Conservation (phyloP, 53 echinoderm and acorn worm genomes). For the Crossaster papposus region DNA sequence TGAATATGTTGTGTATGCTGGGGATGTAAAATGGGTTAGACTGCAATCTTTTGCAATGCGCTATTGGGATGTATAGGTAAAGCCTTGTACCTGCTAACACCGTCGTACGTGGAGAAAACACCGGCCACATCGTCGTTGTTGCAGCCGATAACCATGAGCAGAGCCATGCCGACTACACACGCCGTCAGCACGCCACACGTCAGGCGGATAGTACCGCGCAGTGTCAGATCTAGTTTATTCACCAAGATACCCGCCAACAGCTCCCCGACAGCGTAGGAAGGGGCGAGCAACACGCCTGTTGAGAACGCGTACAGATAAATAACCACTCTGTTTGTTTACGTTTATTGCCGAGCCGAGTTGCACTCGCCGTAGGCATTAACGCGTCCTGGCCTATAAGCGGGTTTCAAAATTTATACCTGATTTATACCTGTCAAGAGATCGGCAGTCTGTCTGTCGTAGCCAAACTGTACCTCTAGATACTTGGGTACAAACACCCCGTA, state of each 20-base stretch:
- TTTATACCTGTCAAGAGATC: background rate
- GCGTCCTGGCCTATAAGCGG: no score
- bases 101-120: constrained; percentile 22
- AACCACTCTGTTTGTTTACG: no score
- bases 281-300: constrained; percentile 19
- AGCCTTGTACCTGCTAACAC: background rate
- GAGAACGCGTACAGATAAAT: background rate
- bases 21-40: no score
- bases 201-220: constrained; percentile 13
- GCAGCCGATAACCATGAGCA: constrained; percentile 31
- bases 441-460: constrained; percentile 5
- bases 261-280: constrained; percentile 16
- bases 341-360: no score
- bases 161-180: constrained; percentile 11
- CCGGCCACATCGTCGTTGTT: constrained; percentile 6
- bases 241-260: constrained; percentile 27
- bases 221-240: constrained; percentile 23
- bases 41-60: no score
- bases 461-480: constrained; percentile 21
- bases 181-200: constrained; percentile 23
- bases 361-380: no score
- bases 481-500: constrained; percentile 17
- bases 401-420: no score
- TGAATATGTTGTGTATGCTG: no score
- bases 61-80: no score